Evolutionary conservation across 2,113 vertebrate species (phyloP).

Genomic region (Alosa alosa): DNA sequence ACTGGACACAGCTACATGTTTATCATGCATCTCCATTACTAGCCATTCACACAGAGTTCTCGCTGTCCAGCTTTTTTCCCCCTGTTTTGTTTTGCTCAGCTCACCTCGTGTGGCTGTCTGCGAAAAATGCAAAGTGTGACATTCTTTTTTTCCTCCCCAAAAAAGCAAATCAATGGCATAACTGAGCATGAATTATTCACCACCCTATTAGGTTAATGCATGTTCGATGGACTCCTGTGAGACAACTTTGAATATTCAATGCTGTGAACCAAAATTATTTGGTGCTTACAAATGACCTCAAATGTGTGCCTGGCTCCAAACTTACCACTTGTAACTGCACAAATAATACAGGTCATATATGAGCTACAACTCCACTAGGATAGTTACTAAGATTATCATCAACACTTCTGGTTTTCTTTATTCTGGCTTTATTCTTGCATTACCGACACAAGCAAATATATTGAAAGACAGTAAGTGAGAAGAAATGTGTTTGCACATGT

Average conservation of each 20-base stretch:
- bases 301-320: not conserved
- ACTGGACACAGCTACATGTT: not conserved
- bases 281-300: not conserved
- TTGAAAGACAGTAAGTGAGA: slow-evolving; percentile 27
- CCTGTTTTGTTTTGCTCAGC: not conserved
- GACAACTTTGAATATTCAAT: slow-evolving; percentile 6
- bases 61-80: not conserved
- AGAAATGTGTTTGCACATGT: not conserved
- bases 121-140: slow-evolving; percentile 6
- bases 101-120: not conserved
- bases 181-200: slow-evolving; percentile 14
- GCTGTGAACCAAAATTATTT: not conserved
- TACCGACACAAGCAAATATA: not conserved
- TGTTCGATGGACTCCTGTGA: slow-evolving; percentile 12
- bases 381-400: not conserved
- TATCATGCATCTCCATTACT: not conserved
- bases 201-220: not conserved
- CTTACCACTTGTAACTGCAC: not conserved
- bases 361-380: not conserved
- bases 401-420: not conserved
- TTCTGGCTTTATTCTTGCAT: not conserved
- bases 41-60: not conserved
- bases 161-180: not conserved
- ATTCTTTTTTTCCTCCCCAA: not conserved
- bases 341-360: not conserved